Evolutionary conservation across 92 coral and sea anemone genomes (phyloP).

Genomic region (Zoanthus gigantus): DNA sequence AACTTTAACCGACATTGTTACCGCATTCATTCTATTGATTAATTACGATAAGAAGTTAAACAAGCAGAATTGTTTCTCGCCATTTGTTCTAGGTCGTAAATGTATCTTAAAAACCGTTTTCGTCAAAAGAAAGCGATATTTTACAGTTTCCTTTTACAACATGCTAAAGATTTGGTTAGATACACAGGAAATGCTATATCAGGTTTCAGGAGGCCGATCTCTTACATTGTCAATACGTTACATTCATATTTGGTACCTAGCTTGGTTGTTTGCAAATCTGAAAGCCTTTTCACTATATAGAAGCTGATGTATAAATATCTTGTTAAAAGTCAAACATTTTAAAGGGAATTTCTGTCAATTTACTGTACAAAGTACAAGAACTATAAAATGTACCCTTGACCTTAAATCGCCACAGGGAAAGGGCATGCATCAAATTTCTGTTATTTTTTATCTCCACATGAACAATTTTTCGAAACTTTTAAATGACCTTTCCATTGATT

Average conservation of each 20-base stretch:
- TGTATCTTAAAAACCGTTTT: not conserved
- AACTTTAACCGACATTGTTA: not conserved
- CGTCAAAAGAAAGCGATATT: not conserved
- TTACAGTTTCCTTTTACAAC: not conserved
- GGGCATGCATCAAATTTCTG: conserved; percentile 32
- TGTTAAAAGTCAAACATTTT: not conserved
- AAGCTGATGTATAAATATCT: not conserved
- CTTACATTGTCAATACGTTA: not conserved
- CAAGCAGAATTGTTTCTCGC: not conserved
- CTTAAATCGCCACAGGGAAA: conserved; percentile 20
- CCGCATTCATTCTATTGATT: not conserved
- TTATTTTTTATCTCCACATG: conserved; percentile 31
- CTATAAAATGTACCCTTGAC: not conserved
- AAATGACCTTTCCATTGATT: not conserved
- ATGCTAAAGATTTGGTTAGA: not conserved
- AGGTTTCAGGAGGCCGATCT: not conserved
- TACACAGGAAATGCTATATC: conserved; percentile 9
- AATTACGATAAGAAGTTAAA: not conserved
- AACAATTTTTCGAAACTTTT: not conserved
- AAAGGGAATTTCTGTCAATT: not conserved
- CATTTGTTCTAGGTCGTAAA: not conserved
- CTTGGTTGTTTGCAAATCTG: not conserved
- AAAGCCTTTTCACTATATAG: not conserved
- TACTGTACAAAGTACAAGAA: not conserved
- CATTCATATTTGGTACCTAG: not conserved